Evolutionary conservation across 2,888 invertebrate species (phyloP).

Genomic region (Caenorhabditis panamensis): DNA sequence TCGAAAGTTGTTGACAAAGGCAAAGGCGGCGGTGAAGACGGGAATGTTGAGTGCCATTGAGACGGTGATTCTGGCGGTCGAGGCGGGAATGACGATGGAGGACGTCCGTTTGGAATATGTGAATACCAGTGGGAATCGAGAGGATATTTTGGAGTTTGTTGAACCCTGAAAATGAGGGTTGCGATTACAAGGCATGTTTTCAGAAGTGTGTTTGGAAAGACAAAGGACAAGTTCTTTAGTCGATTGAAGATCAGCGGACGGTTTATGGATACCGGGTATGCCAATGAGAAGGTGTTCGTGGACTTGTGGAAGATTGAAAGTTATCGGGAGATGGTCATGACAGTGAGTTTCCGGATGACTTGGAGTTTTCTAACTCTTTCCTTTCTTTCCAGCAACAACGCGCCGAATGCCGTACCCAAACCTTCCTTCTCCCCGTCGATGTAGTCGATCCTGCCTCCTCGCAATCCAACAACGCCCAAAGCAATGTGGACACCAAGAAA

Average conservation of each 20-base stretch:
- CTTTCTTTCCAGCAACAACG: constrained; percentile 33
- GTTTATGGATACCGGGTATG: constrained; percentile 46
- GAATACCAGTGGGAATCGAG: constrained; percentile 5
- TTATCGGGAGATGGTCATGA: constrained; percentile 39
- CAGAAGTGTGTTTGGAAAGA: constrained; percentile 45
- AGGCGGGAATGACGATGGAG: constrained; percentile 48
- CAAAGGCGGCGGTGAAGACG: constrained; percentile 31
- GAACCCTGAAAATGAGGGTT: constrained; percentile 4
- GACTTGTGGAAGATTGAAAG: constrained; percentile 48
- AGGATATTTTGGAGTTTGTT: constrained; percentile 43
- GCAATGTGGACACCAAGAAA: background rate
- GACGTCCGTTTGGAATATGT: constrained; percentile 43
- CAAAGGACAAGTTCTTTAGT: constrained; percentile 17
- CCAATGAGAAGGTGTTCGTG: constrained; percentile 42
- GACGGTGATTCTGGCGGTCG: constrained; percentile 42
- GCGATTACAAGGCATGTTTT: background rate
- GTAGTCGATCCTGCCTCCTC: background rate
- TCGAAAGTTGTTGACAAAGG: constrained; percentile 21
- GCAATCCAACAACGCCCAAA: background rate
- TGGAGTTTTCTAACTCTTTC: background rate
- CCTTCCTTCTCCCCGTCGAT: constrained; percentile 2
- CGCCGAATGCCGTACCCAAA: constrained; percentile 20
- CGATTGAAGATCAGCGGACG: constrained; percentile 23
- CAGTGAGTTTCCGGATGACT: constrained; percentile 2
- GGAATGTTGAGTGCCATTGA: constrained; percentile 36